Evolutionary conservation across 2,888 invertebrate species (phyloP).

Genomic region (Spatulosminthurus flaviceps): DNA sequence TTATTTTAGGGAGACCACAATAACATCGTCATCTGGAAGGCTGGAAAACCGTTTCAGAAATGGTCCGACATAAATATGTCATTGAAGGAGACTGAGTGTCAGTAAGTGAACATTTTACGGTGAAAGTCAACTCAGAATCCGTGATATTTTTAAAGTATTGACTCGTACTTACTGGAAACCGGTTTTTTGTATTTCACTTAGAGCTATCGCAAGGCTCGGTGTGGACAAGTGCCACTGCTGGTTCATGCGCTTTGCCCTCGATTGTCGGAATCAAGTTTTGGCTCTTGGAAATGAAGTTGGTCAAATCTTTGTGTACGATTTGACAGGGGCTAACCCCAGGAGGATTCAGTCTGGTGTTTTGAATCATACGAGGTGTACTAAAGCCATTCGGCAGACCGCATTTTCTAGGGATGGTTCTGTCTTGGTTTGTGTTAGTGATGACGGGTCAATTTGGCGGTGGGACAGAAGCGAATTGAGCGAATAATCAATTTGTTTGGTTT

Average conservation of each 20-base stretch:
- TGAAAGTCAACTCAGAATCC: too few species aligned
- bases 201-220: constrained; percentile 78
- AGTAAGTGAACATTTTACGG: too few species aligned
- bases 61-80: neutral
- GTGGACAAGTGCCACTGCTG: constrained; percentile 97
- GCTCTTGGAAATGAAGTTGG: constrained; percentile 94
- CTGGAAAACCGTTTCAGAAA: neutral
- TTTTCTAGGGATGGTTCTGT: constrained; percentile 87
- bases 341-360: constrained; percentile 81
- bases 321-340: constrained; percentile 85
- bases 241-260: constrained; percentile 95
- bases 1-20: neutral
- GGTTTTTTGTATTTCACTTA: constrained; percentile 64
- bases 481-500: too few species aligned
- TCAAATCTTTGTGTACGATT: constrained; percentile 92
- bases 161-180: too few species aligned
- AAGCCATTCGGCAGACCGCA: constrained; percentile 90
- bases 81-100: too few species aligned
- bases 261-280: constrained; percentile 88
- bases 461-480: too few species aligned
- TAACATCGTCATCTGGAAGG: neutral
- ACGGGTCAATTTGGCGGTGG: constrained; percentile 97
- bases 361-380: constrained; percentile 84
- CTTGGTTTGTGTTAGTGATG: constrained; percentile 91
- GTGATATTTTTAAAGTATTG: too few species aligned